Evolutionary conservation across 1,140 invertebrate genomes (phyloP).

Genomic region (Matsumurasca onukii): DNA sequence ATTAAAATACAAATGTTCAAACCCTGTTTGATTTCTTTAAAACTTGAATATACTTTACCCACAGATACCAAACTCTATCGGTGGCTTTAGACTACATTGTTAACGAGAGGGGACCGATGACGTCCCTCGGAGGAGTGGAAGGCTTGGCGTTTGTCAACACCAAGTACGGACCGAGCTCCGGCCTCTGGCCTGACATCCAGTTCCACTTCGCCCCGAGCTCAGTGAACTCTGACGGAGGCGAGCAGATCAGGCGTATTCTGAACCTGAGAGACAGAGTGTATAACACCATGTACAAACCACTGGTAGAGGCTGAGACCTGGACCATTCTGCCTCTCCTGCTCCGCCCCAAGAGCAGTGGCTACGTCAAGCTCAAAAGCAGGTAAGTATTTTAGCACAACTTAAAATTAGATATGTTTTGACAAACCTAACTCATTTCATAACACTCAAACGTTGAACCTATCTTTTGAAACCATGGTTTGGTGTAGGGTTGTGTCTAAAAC

Average conservation of each 20-base stretch:
- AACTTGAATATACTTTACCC: too few species aligned
- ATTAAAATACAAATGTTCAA: too few species aligned
- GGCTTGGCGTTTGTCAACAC: slow-evolving; percentile 82
- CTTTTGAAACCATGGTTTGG: too few species aligned
- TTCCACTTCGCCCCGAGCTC: slow-evolving; percentile 84
- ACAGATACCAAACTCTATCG: slow-evolving; percentile 73
- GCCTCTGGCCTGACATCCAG: slow-evolving; percentile 81
- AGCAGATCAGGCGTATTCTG: slow-evolving; percentile 71
- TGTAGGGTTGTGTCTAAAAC: too few species aligned
- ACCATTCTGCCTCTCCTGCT: slow-evolving; percentile 77
- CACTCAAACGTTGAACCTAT: too few species aligned
- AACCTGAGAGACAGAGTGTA: slow-evolving; percentile 77
- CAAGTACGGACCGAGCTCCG: slow-evolving; percentile 70
- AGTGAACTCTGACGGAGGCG: slow-evolving; percentile 76
- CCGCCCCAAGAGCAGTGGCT: slow-evolving; percentile 79
- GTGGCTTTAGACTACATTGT: slow-evolving; percentile 81
- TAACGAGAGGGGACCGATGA: slow-evolving; percentile 76
- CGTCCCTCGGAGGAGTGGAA: slow-evolving; percentile 74
- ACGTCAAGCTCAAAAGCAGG: slow-evolving; percentile 73
- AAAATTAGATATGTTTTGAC: too few species aligned
- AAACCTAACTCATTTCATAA: too few species aligned
- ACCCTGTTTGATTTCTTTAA: too few species aligned
- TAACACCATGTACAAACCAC: slow-evolving; percentile 81
- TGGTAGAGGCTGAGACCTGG: slow-evolving; percentile 77
- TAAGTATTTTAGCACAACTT: too few species aligned